A percentile compares a stretch with the other conserved stretches of the same genome.
phyloP scores from a whole-genome alignment of 2,113 vertebrate genomes.

The Grammomys dolichurus region DNA sequence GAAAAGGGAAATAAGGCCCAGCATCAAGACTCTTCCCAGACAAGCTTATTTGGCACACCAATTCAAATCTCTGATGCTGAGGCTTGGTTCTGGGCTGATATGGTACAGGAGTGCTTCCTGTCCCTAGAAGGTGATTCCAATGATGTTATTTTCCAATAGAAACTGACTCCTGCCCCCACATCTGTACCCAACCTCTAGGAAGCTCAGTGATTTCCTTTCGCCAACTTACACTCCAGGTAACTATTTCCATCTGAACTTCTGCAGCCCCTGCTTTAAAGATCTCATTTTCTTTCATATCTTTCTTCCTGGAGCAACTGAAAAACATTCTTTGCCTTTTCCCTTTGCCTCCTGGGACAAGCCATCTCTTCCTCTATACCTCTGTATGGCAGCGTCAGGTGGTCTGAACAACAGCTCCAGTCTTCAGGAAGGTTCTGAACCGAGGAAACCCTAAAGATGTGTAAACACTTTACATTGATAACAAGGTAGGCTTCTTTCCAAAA shows the following conservation, averaged over 20 bases:
- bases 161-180: neutral
- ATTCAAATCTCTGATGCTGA: neutral
- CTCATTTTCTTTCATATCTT: constrained; percentile 50
- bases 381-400: neutral
- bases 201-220: constrained; percentile 18
- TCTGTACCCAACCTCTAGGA: neutral
- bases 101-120: neutral
- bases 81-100: neutral
- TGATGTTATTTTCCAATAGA: constrained; percentile 40
- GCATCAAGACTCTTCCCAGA: neutral
- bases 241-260: constrained; percentile 67
- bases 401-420: too few relatives aligned
- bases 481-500: constrained; percentile 91
- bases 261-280: constrained; percentile 48
- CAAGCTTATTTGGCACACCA: neutral
- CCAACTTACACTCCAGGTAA: constrained; percentile 43
- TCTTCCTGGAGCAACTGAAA: constrained; percentile 52
- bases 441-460: constrained; percentile 89
- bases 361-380: neutral
- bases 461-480: constrained; percentile 94
- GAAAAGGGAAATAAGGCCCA: neutral
- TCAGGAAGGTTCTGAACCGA: neutral
- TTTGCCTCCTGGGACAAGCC: neutral
- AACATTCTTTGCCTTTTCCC: constrained; percentile 24
- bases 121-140: neutral